Conservation (phyloP, 2,797 vertebrate species). For the Microhierax caerulescens region DNA sequence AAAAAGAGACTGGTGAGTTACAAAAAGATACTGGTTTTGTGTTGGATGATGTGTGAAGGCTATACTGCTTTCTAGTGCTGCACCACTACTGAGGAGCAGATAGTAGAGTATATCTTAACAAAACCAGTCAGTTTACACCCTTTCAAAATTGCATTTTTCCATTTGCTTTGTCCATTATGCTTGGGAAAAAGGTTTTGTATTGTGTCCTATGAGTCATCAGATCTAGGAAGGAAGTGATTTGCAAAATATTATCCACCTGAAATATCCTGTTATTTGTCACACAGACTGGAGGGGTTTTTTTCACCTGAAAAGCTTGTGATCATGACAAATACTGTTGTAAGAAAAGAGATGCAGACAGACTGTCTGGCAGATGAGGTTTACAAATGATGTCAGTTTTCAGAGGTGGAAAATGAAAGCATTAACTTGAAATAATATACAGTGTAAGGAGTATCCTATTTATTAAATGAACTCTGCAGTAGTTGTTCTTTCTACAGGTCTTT, state of each 20-base stretch:
- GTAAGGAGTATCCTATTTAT: neutral
- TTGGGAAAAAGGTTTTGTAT: neutral
- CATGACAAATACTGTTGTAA: neutral
- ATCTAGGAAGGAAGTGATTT: neutral
- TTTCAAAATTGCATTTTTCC: neutral
- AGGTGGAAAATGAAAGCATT: neutral
- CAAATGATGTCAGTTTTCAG: neutral
- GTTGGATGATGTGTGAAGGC: neutral
- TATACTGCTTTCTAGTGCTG: neutral
- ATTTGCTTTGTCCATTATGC: neutral
- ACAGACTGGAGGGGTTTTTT: neutral
- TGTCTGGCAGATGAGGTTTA: neutral
- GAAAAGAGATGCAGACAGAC: neutral
- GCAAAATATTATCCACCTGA: neutral
- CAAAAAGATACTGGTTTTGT: neutral
- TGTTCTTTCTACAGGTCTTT: neutral
- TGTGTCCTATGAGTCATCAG: neutral
- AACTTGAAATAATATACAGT: neutral
- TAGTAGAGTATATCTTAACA: neutral
- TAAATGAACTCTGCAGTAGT: neutral
- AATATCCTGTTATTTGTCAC: neutral
- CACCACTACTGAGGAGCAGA: neutral
- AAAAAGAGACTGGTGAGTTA: neutral
- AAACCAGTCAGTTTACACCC: neutral
- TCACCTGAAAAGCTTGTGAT: neutral